Conservation (phyloP, 1,140 invertebrate species). For the Drosophila biarmipes region DNA sequence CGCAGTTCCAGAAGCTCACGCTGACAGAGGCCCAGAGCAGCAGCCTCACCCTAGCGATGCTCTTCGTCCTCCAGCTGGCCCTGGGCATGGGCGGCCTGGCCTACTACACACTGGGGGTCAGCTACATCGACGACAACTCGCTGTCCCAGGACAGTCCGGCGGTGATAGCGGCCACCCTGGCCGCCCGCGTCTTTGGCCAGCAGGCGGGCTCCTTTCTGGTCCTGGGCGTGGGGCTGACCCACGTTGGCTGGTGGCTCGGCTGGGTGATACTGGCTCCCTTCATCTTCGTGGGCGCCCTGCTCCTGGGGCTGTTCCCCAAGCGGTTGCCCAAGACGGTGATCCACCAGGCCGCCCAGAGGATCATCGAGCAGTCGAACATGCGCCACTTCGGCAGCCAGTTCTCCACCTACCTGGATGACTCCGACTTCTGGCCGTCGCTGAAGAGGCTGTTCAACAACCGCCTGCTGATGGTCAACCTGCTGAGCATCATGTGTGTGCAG, state of each 20-base stretch:
- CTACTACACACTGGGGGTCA: constrained; percentile 88
- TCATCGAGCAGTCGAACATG: constrained; percentile 74
- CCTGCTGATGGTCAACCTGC: constrained; percentile 86
- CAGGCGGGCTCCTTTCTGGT: constrained; percentile 81
- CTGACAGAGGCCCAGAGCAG: constrained; percentile 63
- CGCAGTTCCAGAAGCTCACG: constrained; percentile 62
- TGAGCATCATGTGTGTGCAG: constrained; percentile 86
- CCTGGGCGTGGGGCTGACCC: constrained; percentile 61
- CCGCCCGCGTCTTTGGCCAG: constrained; percentile 71
- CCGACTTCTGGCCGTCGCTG: constrained; percentile 86
- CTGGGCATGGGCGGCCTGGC: constrained; percentile 87
- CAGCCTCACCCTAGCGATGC: constrained; percentile 84
- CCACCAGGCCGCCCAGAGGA: constrained; percentile 86
- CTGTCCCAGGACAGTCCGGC: constrained; percentile 86
- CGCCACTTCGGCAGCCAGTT: constrained; percentile 68
- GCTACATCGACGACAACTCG: constrained; percentile 89
- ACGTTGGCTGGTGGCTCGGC: constrained; percentile 85
- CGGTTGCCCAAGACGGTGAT: constrained; percentile 86
- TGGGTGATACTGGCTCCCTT: constrained; percentile 87
- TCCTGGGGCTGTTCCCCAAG: constrained; percentile 87
- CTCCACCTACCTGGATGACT: constrained; percentile 76
- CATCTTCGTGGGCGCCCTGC: constrained; percentile 85
- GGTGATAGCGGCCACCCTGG: constrained; percentile 67
- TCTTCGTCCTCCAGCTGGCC: constrained; percentile 87
- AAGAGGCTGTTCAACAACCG: constrained; percentile 87